Evolutionary conservation across 1,140 invertebrate species (phyloP).

Genomic region (Delia radicum): DNA sequence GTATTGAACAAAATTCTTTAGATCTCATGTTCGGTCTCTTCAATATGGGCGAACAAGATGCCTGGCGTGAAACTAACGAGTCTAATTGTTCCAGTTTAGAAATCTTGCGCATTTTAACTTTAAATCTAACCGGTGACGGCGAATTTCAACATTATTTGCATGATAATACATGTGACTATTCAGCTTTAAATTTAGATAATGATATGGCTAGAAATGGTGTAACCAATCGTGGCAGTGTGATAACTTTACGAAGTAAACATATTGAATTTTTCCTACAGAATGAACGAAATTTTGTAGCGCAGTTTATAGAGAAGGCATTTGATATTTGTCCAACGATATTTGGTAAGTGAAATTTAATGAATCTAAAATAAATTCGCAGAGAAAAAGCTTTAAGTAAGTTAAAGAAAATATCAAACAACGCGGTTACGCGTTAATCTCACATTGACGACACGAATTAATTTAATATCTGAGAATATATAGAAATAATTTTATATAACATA

Average conservation of each 20-base stretch:
- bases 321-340: constrained; percentile 51
- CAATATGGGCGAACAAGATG: constrained; percentile 49
- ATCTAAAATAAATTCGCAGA: no score
- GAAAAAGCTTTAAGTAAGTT: not conserved
- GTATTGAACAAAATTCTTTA: constrained; percentile 46
- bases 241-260: constrained; percentile 49
- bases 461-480: no score
- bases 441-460: no score
- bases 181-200: constrained; percentile 20
- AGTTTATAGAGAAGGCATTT: constrained; percentile 45
- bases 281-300: constrained; percentile 45
- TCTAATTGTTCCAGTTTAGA: constrained; percentile 49
- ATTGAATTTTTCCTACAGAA: constrained; percentile 51
- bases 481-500: no score
- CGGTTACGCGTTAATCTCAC: no score
- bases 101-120: constrained; percentile 41
- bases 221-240: not conserved
- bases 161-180: constrained; percentile 36
- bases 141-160: constrained; percentile 45
- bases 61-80: constrained; percentile 45
- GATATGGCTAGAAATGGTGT: not conserved
- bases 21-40: constrained; percentile 50
- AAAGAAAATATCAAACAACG: no score
- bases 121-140: constrained; percentile 43
- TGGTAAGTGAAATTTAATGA: constrained; percentile 32